Conservation (phyloP, 2,888 invertebrate genomes). For the Acrobasis suavella region DNA sequence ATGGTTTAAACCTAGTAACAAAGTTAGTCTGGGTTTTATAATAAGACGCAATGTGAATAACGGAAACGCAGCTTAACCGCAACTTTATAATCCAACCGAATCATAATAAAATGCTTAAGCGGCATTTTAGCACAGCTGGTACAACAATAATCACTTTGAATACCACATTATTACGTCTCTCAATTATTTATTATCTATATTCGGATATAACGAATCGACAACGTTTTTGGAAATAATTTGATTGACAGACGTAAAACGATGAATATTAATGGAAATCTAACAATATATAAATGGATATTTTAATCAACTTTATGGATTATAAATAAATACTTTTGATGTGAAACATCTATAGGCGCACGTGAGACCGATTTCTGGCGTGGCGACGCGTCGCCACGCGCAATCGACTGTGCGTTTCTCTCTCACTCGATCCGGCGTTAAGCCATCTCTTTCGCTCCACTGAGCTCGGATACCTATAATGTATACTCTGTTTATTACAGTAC, state of each 20-base stretch:
- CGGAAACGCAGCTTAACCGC: not conserved
- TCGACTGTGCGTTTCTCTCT: too few species aligned
- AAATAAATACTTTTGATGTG: too few species aligned
- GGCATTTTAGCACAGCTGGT: conserved; percentile 3
- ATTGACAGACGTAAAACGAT: conserved; percentile 2
- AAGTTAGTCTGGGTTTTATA: too few species aligned
- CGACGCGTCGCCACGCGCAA: too few species aligned
- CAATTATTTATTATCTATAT: not conserved
- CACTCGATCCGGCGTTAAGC: too few species aligned
- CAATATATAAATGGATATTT: not conserved
- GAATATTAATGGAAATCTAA: conserved; percentile 2
- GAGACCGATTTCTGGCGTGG: too few species aligned
- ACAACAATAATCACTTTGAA: not conserved
- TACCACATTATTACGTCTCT: not conserved
- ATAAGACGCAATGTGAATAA: not conserved
- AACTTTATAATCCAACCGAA: not conserved
- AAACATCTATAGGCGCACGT: too few species aligned
- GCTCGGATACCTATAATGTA: too few species aligned
- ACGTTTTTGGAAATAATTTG: not conserved
- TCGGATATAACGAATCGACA: not conserved
- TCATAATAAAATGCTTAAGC: conserved; percentile 4
- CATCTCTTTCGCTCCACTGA: too few species aligned
- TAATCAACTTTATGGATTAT: not conserved
- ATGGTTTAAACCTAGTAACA: too few species aligned
- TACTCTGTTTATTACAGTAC: too few species aligned